Evolutionary conservation across 1,140 invertebrate genomes (phyloP), one percentile per base, ranked within the genome.

Genomic region (Dryas iulia): DNA sequence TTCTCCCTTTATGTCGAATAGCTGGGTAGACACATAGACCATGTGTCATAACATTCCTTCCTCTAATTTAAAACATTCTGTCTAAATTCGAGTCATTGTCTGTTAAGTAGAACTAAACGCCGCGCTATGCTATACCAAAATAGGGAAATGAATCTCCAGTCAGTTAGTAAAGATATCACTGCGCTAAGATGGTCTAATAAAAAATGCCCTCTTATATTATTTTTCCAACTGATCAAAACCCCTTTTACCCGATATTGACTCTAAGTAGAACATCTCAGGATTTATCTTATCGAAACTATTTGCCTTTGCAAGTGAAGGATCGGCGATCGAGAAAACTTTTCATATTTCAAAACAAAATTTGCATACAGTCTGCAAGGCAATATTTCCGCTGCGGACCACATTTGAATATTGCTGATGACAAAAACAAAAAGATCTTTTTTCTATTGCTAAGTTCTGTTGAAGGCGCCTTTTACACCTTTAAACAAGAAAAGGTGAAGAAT

Each of bases 271-370:
- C 78, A 81, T 86, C 77, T 78, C 73, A 67, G 75, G 75, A 82
- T 78, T 86, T 84, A 86, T 88, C 84, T 85, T 83, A 85, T 85
- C 79, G 83, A 85, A 86, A 86, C 81, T 88, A 78, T 86, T 85
- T 88, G 82, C 86, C 33, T 83, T 79, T 71, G 59, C 78, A 81
- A 85, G 81, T 83, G 82, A 82, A 80, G 79, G 78, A 74, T 83
- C 79, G 64, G 72, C 81, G 64, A 71, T 81, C 79, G 71, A 68
- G 76, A 78, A 79, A 88, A 86, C 75, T 86, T 86, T 84, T 67
- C 81, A 78, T 75, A 83, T 84, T 78, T 83, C 85, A 84, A 86
- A n/a, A 86, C 76, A 81, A 71, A 79, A 88, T 86, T 84, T 88
- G 79, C 86, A 88, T 86, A 84, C 76, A 86, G 81, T 80, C 83